phyloP scores from a whole-genome alignment of 2,113 vertebrate genomes.

The Galeopterus variegatus region DNA sequence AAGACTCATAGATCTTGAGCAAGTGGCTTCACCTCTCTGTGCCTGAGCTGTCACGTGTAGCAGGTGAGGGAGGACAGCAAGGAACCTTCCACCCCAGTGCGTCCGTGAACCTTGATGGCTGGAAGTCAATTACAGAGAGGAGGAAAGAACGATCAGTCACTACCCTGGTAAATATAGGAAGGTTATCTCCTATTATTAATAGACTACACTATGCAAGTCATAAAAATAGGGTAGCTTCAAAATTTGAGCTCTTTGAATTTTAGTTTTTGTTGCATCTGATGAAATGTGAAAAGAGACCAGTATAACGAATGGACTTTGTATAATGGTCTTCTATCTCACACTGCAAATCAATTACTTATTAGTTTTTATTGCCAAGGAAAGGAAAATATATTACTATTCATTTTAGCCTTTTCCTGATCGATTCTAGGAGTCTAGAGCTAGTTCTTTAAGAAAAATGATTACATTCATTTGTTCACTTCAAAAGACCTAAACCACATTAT shows the following conservation, averaged over 20 bases:
- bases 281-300: conserved; percentile 7
- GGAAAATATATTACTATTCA: conserved; percentile 68
- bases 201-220: background rate
- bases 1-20: background rate
- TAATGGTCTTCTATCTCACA: conserved; percentile 37
- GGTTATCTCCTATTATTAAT: conserved; percentile 68
- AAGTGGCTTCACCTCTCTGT: background rate
- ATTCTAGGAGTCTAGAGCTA: conserved; percentile 25
- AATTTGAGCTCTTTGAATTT: conserved; percentile 52
- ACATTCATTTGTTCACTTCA: conserved; percentile 57
- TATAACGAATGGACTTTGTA: background rate
- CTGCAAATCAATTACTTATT: conserved; percentile 75
- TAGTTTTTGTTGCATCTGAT: conserved; percentile 35
- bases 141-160: conserved; percentile 60
- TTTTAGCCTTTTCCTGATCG: conserved; percentile 62
- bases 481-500: conserved; percentile 21
- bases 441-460: conserved; percentile 66
- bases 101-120: background rate
- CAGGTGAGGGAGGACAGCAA: background rate
- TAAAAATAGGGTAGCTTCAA: conserved; percentile 34
- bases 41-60: background rate
- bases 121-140: background rate
- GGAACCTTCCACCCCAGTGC: background rate
- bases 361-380: conserved; percentile 68
- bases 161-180: conserved; percentile 25